Evolutionary conservation across 2,888 invertebrate genomes (phyloP), one percentile per base, ranked within the genome.

Genomic region (Chymomyza amoena): DNA sequence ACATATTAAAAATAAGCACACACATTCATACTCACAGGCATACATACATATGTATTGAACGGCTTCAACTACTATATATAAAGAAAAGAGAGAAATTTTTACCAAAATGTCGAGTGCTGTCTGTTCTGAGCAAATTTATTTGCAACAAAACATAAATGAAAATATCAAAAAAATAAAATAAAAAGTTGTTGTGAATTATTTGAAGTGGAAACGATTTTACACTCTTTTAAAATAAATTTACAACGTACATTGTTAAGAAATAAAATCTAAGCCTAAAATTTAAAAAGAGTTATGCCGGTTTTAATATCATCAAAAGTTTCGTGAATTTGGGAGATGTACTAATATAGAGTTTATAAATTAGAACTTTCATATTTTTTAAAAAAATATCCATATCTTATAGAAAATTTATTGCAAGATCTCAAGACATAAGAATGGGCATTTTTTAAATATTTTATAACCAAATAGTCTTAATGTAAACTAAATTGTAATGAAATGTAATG

Each of bases 51-150:
- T 54, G 71, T 57, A 73, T 64, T 64, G 68, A 66, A 71, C 69
- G 67, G 39, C 39, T 45, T 45, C 13, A 45, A 45, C 13, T 45
- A 39, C 6, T 6, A 39, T 13, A 13, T 3, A 13, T 13, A 13
- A 45, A 45, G 39, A 45, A 13, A 45, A 45, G 39, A 10, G 39
- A 13, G 39, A 45, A 4, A 45, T 10, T 45, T 45, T 45, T 45
- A 6, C 39, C 39, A 45, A 61, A 52, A 66, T 76, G 64, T 68
- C 71, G 60, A 64, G 72, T 39, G 57, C 68, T 39, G 32, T 72
- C 68, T 70, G 70, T 78, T 73, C 69, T 72, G 64, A 45, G 9
- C 59, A 76, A 84, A 87, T 84, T 80, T 84, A 81, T 83, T 83
- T 78, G 75, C 72, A 72, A 77, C 70, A n/a, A 72, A 74, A 72